Base-by-base conservation (phyloP, 2,797 vertebrate genomes). In the Capromys pilorides region DNA sequence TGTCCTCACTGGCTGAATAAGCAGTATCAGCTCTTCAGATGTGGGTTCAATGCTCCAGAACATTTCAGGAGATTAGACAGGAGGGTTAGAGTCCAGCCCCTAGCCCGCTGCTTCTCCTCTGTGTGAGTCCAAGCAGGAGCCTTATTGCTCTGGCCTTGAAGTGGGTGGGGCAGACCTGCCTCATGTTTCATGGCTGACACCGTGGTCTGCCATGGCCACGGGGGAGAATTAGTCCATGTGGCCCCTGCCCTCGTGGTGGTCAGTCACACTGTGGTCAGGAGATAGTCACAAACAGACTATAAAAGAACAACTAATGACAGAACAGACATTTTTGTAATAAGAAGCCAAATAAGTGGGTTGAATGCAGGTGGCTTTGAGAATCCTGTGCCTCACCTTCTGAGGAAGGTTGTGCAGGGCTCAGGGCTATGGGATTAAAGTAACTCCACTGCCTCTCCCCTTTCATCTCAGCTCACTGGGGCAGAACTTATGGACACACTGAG, bases 1-100 rank as follows among this genome's bases (percentile, higher is more conserved):
- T 0, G 0, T 18, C 2, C 4, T 5, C 8, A n/a, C 39, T 24
- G 51, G 36, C 4, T 1, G 41, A n/a, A 14, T 1, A 11, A 22
- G 11, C 4, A 0, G 1, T 5, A 0, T 14, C 10, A 16, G 36
- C 14, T 13, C 0, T 0, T 36, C 33, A 14, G 22, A 12, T 5
- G 0, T 12, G 19, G 8, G 11, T 1, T 10, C 18, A 2, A 7
- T 2, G 61, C 36, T 28, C 28, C 22, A 33, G 28, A 51, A 49
- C 31, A 31, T 78, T 69, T 79, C 49, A 22, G 14, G 49, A 59
- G 59, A 16, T 31, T 36, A 26, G 21, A n/a, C 0, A 7, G n/a
- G 11, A 64, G 19, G 7, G 28, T 26, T 41, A 39, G 0, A 16
- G 31, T 11, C 3, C 4, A 1, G 33, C 36, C 31, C 28, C 67